phyloP scores from a whole-genome alignment of 2,797 vertebrate genomes.

The Myioborus miniatus region DNA sequence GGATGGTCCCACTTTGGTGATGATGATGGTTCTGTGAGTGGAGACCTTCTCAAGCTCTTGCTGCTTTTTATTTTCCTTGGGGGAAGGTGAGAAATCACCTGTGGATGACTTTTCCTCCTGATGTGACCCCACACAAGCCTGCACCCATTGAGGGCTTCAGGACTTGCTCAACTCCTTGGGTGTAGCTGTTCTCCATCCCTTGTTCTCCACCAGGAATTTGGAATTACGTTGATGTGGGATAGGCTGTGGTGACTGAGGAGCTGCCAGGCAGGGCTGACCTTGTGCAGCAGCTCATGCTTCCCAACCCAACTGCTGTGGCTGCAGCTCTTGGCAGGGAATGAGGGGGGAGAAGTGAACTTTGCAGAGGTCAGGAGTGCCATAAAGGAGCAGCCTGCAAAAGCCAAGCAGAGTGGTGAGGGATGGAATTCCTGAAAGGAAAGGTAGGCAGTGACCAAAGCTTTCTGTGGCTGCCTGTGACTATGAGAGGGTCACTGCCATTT shows the following conservation, averaged over 20 bases:
- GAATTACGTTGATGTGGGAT: accelerated
- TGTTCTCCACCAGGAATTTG: neutral
- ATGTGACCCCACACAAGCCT: accelerated
- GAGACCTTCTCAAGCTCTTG: neutral
- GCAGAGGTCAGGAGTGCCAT: neutral
- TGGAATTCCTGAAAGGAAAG: neutral
- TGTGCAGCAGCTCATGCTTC: accelerated
- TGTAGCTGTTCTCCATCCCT: neutral
- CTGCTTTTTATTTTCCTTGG: neutral
- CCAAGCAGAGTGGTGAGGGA: accelerated
- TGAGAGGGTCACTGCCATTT: accelerated
- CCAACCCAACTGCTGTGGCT: neutral
- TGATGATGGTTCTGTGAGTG: neutral
- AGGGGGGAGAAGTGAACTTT: neutral
- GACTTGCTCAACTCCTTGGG: accelerated
- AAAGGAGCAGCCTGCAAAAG: neutral
- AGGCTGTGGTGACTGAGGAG: neutral
- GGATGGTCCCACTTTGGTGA: neutral
- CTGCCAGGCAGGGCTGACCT: neutral
- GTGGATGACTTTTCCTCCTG: neutral
- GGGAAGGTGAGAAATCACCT: neutral
- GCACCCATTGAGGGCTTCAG: neutral
- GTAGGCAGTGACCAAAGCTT: neutral
- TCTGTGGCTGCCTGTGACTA: neutral
- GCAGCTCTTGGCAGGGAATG: neutral